Evolutionary conservation across 2,888 invertebrate genomes (phyloP).

Genomic region (Drosophila neonasuta): DNA sequence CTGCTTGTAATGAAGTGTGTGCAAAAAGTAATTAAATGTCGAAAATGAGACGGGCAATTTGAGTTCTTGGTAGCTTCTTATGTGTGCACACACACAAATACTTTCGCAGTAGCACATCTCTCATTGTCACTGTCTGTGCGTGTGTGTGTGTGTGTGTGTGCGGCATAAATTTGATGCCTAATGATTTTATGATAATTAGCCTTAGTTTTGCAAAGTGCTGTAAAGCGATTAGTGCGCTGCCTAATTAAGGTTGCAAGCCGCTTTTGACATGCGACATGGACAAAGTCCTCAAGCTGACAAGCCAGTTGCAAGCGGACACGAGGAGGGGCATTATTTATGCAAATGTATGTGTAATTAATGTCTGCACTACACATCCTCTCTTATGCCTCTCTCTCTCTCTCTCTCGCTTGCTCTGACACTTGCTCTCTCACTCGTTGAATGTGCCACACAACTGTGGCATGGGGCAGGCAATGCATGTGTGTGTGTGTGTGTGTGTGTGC

Average conservation of each 20-base stretch:
- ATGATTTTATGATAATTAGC: conserved; percentile 77
- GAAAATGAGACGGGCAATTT: conserved; percentile 72
- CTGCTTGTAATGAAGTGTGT: conserved; percentile 69
- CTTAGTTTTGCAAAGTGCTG: conserved; percentile 61
- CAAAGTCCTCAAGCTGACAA: conserved; percentile 36
- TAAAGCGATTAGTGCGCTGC: conserved; percentile 71
- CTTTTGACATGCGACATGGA: conserved; percentile 42
- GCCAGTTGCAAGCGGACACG: neutral
- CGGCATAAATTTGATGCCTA: conserved; percentile 66
- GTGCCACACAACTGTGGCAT: neutral
- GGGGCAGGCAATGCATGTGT: conserved; percentile 3
- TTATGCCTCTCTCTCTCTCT: neutral
- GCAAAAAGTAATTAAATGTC: conserved; percentile 75
- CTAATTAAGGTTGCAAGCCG: conserved; percentile 68
- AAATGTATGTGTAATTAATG: conserved; percentile 62
- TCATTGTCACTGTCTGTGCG: conserved; percentile 8
- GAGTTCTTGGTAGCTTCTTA: conserved; percentile 41
- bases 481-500: neutral
- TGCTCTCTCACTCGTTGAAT: no score
- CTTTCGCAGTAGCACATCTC: conserved; percentile 6
- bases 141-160: conserved; percentile 28
- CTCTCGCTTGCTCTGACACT: neutral
- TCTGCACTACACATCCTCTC: conserved; percentile 38
- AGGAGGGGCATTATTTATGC: conserved; percentile 56
- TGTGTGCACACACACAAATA: conserved; percentile 11